Conservation (phyloP, 1,140 invertebrate genomes). For the Drosophila triauraria region DNA sequence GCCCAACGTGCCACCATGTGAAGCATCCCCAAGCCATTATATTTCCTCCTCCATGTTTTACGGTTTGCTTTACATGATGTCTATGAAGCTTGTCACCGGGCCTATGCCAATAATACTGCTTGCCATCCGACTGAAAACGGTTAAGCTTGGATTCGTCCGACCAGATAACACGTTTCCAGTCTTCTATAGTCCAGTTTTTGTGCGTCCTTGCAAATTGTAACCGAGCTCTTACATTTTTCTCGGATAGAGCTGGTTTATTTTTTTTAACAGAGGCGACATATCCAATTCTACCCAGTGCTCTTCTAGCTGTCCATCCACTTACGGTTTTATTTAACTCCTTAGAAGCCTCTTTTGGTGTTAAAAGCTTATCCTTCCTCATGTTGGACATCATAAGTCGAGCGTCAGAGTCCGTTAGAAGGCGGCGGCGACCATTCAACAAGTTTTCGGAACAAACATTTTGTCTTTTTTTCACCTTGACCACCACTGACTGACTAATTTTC, state of each 20-base stretch:
- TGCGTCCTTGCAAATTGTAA: slow-evolving; percentile 20
- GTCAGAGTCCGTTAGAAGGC: slow-evolving; percentile 1
- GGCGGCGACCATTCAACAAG: slow-evolving; percentile 21
- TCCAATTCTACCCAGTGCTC: slow-evolving; percentile 19
- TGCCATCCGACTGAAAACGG: slow-evolving; percentile 31
- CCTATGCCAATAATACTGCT: slow-evolving; percentile 25
- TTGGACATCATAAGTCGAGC: neutral
- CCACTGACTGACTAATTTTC: slow-evolving; percentile 18
- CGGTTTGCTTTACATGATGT: too few relatives aligned
- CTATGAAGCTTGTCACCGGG: too few relatives aligned
- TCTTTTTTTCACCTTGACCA: slow-evolving; percentile 26
- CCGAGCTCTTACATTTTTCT: slow-evolving; percentile 27
- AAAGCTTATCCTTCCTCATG: too few relatives aligned
- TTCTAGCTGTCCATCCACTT: slow-evolving; percentile 28
- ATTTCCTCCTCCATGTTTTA: too few relatives aligned
- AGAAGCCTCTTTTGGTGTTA: slow-evolving; percentile 17
- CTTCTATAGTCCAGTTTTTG: slow-evolving; percentile 31
- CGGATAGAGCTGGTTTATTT: slow-evolving; percentile 22
- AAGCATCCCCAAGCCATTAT: too few relatives aligned
- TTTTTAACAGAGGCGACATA: slow-evolving; percentile 21
- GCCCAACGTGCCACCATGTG: too few relatives aligned
- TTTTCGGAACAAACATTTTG: slow-evolving; percentile 20
- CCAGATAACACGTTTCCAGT: slow-evolving; percentile 44
- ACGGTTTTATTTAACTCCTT: slow-evolving; percentile 20
- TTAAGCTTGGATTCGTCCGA: slow-evolving; percentile 43